Base-by-base conservation (phyloP, 2,888 invertebrate species). In the Syritta pipiens region DNA sequence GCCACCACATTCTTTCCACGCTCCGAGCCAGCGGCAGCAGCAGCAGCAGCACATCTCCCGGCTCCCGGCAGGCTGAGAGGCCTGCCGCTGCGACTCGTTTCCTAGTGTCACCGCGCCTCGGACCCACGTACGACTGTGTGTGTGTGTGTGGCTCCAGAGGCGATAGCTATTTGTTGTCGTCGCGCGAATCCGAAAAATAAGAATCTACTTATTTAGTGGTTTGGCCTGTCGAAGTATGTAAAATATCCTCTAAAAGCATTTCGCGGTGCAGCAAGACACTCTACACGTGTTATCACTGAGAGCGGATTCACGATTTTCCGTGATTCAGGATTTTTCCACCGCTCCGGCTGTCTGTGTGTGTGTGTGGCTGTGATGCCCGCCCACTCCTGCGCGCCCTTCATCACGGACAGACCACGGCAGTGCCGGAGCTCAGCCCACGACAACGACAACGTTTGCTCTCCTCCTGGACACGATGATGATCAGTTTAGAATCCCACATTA, bases 281-380 rank as follows among this genome's bases (percentile, higher is more conserved):
- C 49, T 76, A 82, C 82, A 82, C 75, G 82, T 82, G 82, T 82
- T 82, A 82, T 82, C 82, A 81, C 81, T 75, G 79, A 82, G 69
- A 81, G 79, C 71, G 81, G 81, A 82, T 82, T 81, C 82, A 82
- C 82, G 82, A 82, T 82, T 82, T 82, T 82, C 82, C 82, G 82
- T 82, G 82, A 82, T 81, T 82, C 68, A 72, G 77, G 77, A 77
- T 72, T 77, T 77, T 77, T 72, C n/a, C n/a, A n/a, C n/a, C n/a
- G n/a, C n/a, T n/a, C n/a, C n/a, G n/a, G n/a, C n/a, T n/a, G n/a
- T n/a, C n/a, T n/a, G n/a, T n/a, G n/a, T n/a, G n/a, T n/a, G n/a
- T n/a, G n/a, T n/a, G n/a, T 51, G 49, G 30, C 17, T 30, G n/a
- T n/a, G n/a, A n/a, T 40, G 20, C 46, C 69, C 77, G 72, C 77